A percentile compares a stretch with the other conserved stretches of the same genome.
Conservation (phyloP, 53 echinoderm and acorn worm species). For the Zoroaster sp. region DNA sequence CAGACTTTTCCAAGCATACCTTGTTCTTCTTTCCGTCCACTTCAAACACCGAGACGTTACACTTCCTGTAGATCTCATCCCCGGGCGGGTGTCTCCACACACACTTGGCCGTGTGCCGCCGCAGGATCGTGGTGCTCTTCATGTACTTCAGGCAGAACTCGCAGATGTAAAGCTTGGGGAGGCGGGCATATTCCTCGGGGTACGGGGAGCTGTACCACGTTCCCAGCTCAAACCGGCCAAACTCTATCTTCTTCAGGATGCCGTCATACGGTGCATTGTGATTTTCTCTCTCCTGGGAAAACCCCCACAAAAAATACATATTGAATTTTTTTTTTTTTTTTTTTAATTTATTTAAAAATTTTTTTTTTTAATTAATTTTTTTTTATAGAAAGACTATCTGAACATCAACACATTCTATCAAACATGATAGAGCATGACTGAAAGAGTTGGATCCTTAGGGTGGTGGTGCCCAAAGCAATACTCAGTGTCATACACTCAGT, state of each 20-base stretch:
- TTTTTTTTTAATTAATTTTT: no score
- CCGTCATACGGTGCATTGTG: slow-evolving; percentile 75
- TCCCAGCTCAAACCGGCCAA: slow-evolving; percentile 97
- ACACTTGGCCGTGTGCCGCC: slow-evolving; percentile 94
- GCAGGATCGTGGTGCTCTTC: slow-evolving; percentile 91
- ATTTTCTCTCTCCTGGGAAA: slow-evolving; percentile 71
- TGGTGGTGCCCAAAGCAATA: no score
- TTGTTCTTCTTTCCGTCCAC: slow-evolving; percentile 99
- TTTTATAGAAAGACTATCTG: no score
- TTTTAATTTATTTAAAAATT: no score
- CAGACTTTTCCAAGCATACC: slow-evolving; percentile 38
- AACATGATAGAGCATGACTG: no score
- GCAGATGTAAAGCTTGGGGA: slow-evolving; percentile 95
- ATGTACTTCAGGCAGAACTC: slow-evolving; percentile 98
- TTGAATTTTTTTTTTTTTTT: no score
- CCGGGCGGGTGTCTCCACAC: slow-evolving; percentile 97
- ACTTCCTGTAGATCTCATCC: slow-evolving; percentile 93
- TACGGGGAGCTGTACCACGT: slow-evolving; percentile 98
- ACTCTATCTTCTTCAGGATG: slow-evolving; percentile 89
- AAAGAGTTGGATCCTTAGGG: no score
- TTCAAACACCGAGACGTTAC: slow-evolving; percentile 93
- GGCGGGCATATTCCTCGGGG: slow-evolving; percentile 95
- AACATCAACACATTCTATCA: no score
- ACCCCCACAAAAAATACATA: not conserved
- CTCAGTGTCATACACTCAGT: not conserved